These are phyloP conservation scores for Dinomys branickii DNA, from an alignment of 2,113 vertebrate species.

Conservation along the genomic window DNA sequence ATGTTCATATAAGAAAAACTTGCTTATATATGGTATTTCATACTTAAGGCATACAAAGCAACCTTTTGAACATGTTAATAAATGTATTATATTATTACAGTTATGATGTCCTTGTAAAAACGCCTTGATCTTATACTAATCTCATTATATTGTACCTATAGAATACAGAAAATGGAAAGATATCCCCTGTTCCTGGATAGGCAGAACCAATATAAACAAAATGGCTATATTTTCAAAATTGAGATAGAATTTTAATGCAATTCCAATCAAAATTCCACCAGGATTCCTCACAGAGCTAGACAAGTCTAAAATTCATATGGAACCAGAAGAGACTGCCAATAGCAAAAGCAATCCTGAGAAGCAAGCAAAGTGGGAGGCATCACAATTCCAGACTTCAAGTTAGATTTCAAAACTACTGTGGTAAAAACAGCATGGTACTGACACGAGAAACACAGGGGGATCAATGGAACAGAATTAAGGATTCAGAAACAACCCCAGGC, in stretches of 20 bases:
- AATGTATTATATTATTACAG: background rate
- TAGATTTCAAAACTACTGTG: background rate
- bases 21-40: background rate
- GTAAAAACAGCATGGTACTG: background rate
- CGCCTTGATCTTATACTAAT: background rate
- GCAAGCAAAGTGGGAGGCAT: background rate
- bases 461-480: background rate
- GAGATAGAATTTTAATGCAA: background rate
- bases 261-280: background rate
- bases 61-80: conserved; percentile 1
- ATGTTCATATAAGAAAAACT: background rate
- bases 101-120: background rate
- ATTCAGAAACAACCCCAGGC: too few relatives aligned
- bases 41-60: background rate
- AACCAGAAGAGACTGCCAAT: background rate
- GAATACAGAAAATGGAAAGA: background rate
- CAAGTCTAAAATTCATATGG: background rate
- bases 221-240: background rate
- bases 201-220: background rate
- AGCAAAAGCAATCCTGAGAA: background rate
- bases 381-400: background rate
- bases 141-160: background rate
- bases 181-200: background rate
- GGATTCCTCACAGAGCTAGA: background rate
- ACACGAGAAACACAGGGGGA: background rate